Percentiles rank a stretch among this genome's conserved stretches.
phyloP scores from a whole-genome alignment of 2,888 invertebrate genomes.

The Athetis lepigone region DNA sequence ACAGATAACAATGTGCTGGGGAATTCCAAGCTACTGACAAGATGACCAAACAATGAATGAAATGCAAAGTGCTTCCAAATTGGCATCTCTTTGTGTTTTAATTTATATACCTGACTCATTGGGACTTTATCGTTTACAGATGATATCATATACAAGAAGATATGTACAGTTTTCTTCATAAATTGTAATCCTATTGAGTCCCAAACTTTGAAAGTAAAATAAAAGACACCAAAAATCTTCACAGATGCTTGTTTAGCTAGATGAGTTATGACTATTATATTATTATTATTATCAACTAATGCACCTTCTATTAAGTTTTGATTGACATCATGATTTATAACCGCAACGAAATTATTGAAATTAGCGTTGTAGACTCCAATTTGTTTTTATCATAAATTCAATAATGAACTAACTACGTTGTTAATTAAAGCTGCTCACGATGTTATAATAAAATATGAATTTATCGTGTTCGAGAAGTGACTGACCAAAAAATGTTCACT shows the following conservation, averaged over 20 bases:
- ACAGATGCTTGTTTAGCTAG: slow-evolving; percentile 3
- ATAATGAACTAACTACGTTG: slow-evolving; percentile 37
- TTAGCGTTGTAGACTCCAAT: slow-evolving; percentile 14
- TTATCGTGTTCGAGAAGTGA: slow-evolving; percentile 10
- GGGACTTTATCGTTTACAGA: not conserved
- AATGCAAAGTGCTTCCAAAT: slow-evolving; percentile 39
- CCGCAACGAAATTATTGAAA: slow-evolving; percentile 38
- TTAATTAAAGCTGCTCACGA: slow-evolving; percentile 40
- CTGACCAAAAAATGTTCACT: slow-evolving; percentile 3
- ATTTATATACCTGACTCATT: slow-evolving; percentile 21
- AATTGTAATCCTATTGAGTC: not conserved
- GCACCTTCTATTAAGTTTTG: slow-evolving; percentile 7
- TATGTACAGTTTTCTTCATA: not conserved
- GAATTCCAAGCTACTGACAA: slow-evolving; percentile 46
- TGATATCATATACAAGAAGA: not conserved
- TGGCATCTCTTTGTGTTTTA: slow-evolving; percentile 6
- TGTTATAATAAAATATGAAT: slow-evolving; percentile 25
- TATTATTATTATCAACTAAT: not conserved
- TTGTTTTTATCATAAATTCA: slow-evolving; percentile 41
- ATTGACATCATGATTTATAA: slow-evolving; percentile 4
- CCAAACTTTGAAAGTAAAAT: not conserved
- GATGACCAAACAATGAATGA: slow-evolving; percentile 31
- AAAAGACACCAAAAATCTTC: no score
- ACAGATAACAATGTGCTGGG: slow-evolving; percentile 46
- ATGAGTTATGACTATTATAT: not conserved